phyloP scores from a whole-genome alignment of 2,888 invertebrate species.

The Hesperia comma region DNA sequence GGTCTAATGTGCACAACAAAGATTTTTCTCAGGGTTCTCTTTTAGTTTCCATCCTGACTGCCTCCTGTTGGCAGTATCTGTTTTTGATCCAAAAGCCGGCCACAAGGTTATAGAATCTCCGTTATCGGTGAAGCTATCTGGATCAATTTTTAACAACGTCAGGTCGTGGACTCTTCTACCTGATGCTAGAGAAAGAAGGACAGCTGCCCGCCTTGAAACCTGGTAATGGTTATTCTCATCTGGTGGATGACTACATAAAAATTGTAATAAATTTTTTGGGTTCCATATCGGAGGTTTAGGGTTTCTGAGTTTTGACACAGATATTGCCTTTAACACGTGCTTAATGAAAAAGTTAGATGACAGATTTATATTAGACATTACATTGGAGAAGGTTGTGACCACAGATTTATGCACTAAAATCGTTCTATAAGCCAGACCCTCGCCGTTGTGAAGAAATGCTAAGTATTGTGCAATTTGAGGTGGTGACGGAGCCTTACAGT shows the following conservation, averaged over 20 bases:
- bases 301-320: constrained; percentile 8
- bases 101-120: constrained; percentile 18
- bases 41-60: constrained; percentile 34
- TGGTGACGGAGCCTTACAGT: constrained; percentile 29
- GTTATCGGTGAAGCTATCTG: constrained; percentile 4
- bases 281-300: constrained; percentile 37
- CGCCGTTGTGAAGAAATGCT: constrained; percentile 37
- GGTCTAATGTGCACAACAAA: constrained; percentile 24
- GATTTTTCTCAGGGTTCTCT: constrained; percentile 16
- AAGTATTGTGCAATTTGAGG: constrained; percentile 39
- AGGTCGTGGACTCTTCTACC: constrained; percentile 32
- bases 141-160: constrained; percentile 18
- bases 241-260: background rate
- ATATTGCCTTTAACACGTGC: constrained; percentile 38
- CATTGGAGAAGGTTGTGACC: constrained; percentile 32
- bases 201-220: constrained; percentile 22
- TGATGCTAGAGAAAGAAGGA: constrained; percentile 16
- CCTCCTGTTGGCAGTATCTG: constrained; percentile 1
- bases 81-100: constrained; percentile 18
- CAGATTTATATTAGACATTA: constrained; percentile 17
- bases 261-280: constrained; percentile 21
- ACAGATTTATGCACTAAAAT: constrained; percentile 39
- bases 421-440: constrained; percentile 32
- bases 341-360: constrained; percentile 36
- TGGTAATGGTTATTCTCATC: constrained; percentile 21